Evolutionary conservation across 2,888 invertebrate species (phyloP), one percentile per base, ranked within the genome.

Genomic region (Lagria hirta): DNA sequence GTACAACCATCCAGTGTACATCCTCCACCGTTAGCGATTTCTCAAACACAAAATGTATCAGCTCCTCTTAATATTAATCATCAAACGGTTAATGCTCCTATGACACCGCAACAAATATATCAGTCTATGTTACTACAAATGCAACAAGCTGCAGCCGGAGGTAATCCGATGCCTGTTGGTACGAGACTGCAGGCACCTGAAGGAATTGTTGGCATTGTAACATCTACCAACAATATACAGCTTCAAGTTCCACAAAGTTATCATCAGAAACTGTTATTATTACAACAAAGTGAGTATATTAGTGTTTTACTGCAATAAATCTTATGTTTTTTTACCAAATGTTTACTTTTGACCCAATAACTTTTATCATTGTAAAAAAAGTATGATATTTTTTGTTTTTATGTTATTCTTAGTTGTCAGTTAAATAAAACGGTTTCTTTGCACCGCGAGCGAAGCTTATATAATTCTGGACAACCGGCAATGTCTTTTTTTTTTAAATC

Each of bases 201-300:
- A 69, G 83, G 83, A 7, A 78, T 81, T 28, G 75, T 82, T 27
- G 83, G 84, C 46, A 76, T 83, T 48, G 81, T 84, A 48, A 78
- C 82, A 6, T 76, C 79, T 26, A 82, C 83, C 59, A 81, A 83
- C 60, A 73, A 74, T 52, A 77, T 80, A 21, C 74, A 77, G 45
- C 71, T 80, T 40, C 75, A 76, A 36, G 73, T 78, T 36, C 73
- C 79, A 51, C 75, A 76, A 16, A 76, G 64, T 50, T 69, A 68
- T 54, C 68, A 66, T 34, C 70, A 66, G 35, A 61, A 65, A 54
- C 55, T 68, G 13, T 49, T 65, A 33, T 60, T 60, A 28, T 49
- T 56, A 3, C 66, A 65, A 41, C 63, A 68, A 57, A 38, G 70
- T 70, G 64, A 63, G 69, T 59, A 10, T 13, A 24, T 35, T 24